A percentile compares a stretch with the other conserved stretches of the same genome.
Conservation (phyloP, 2,113 vertebrate genomes). For the Hystrix brachyura region DNA sequence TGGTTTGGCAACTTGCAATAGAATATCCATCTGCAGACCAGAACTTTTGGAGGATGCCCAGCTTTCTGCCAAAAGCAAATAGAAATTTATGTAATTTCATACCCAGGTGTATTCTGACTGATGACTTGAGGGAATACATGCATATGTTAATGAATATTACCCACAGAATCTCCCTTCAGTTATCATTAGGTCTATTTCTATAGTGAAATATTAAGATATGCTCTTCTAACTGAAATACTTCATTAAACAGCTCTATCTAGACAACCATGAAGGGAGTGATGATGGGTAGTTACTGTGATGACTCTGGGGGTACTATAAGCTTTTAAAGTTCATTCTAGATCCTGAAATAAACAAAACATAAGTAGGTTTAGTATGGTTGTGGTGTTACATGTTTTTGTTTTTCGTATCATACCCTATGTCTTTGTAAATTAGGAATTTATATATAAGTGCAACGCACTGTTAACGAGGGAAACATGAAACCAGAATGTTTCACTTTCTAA, state of each 20-base stretch:
- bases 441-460: background rate
- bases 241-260: background rate
- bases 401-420: background rate
- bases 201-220: background rate
- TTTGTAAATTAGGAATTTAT: background rate
- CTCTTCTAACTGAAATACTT: background rate
- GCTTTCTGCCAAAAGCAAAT: slow-evolving; percentile 49
- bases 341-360: background rate
- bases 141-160: slow-evolving; percentile 23
- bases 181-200: background rate
- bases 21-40: background rate
- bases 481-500: background rate
- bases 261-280: background rate
- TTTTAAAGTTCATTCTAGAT: slow-evolving; percentile 10
- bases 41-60: background rate
- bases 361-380: background rate
- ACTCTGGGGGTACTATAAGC: background rate
- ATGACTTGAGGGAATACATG: background rate
- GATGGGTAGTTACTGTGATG: background rate
- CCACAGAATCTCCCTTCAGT: background rate
- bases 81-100: background rate
- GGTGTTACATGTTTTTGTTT: background rate
- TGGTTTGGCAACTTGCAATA: background rate
- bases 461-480: background rate
- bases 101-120: background rate